Percentiles rank a stretch among this genome's conserved stretches.
Conservation (phyloP, 2,113 vertebrate species). For the Baryphthengus martii region DNA sequence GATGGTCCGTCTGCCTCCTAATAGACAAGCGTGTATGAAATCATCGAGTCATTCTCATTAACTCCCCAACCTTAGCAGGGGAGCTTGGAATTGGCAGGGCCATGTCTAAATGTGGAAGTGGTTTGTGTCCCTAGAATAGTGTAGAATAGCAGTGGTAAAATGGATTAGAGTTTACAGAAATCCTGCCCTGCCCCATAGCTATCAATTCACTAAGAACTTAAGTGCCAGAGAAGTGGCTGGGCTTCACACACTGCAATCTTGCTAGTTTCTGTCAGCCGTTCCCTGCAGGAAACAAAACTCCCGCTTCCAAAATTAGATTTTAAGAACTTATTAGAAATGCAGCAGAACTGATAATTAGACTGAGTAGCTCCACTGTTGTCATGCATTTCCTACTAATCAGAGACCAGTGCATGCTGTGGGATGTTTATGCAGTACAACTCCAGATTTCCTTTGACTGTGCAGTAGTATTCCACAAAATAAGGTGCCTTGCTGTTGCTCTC, state of each 20-base stretch:
- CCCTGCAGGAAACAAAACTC: neutral
- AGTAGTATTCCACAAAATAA: neutral
- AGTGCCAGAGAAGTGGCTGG: neutral
- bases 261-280: neutral
- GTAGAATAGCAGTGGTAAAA: neutral
- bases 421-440: slow-evolving; percentile 18
- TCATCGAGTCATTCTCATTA: neutral
- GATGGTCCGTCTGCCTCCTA: neutral
- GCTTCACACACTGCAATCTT: neutral
- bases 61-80: neutral
- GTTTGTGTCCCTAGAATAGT: neutral
- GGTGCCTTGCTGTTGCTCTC: neutral
- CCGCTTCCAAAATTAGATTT: slow-evolving; percentile 42
- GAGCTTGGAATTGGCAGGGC: neutral
- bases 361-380: slow-evolving; percentile 42
- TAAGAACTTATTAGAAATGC: slow-evolving; percentile 47
- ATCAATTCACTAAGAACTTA: neutral
- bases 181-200: neutral
- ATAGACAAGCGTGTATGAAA: neutral
- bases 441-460: slow-evolving; percentile 26
- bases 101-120: neutral
- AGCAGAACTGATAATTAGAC: slow-evolving; percentile 49
- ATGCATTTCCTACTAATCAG: slow-evolving; percentile 59
- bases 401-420: neutral
- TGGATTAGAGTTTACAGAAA: neutral